These are phyloP conservation scores for Agelas oroides DNA, from an alignment of 37 sponge, comb jelly and placozoan genomes.

Conservation along the genomic window DNA sequence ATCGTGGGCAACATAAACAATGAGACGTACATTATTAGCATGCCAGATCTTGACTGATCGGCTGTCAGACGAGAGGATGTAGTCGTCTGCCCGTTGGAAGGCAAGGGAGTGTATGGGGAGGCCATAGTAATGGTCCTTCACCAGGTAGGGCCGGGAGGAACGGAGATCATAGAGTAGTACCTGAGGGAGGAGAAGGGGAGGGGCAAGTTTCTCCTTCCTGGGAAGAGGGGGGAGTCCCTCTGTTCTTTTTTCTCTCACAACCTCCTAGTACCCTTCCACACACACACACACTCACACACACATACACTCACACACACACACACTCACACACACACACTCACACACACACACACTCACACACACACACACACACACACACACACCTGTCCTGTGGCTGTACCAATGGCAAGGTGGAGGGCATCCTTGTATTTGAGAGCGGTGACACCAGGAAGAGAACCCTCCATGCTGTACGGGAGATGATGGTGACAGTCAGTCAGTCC, in stretches of 20 bases:
- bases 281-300: too few species aligned
- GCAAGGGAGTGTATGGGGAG: constrained; percentile 87
- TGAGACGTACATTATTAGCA: constrained; percentile 60
- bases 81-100: constrained; percentile 65
- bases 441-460: constrained; percentile 45
- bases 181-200: constrained; percentile 54
- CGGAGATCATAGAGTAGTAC: constrained; percentile 93
- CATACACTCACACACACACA: too few species aligned
- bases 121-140: constrained; percentile 92
- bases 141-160: constrained; percentile 62
- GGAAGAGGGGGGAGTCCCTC: too few species aligned
- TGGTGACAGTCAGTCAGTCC: too few species aligned
- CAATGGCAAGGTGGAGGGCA: constrained; percentile 85
- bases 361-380: too few species aligned
- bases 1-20: too few species aligned
- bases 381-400: constrained; percentile 88
- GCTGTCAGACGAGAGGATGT: constrained; percentile 87
- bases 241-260: too few species aligned
- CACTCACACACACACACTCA: too few species aligned
- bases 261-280: too few species aligned
- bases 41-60: constrained; percentile 93
- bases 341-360: too few species aligned
- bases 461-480: too few species aligned
- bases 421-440: constrained; percentile 82
- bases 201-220: not conserved